Conservation (phyloP, 2,113 vertebrate genomes). For the Piliocolobus tephrosceles region DNA sequence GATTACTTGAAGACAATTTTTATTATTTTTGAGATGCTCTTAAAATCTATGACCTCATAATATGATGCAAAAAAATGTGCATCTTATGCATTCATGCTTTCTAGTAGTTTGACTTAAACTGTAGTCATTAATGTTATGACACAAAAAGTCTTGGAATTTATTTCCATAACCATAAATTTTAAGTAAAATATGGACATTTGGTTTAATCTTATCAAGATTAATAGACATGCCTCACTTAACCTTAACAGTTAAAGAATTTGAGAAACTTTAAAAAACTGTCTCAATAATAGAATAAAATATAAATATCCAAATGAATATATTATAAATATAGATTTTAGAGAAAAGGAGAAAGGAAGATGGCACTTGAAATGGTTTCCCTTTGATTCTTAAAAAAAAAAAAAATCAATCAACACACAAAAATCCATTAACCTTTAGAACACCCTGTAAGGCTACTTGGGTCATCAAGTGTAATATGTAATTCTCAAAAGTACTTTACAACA, state of each 20-base stretch:
- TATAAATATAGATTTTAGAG: no score
- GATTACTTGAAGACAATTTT: neutral
- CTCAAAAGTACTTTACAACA: neutral
- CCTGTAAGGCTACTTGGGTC: neutral
- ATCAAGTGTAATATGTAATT: neutral
- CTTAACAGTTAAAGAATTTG: neutral
- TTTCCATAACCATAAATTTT: neutral
- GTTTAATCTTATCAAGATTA: neutral
- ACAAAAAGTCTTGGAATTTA: neutral
- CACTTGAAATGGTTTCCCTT: neutral
- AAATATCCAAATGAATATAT: neutral
- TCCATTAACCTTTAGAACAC: neutral
- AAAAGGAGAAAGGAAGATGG: no score
- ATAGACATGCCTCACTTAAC: neutral
- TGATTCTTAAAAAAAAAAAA: neutral
- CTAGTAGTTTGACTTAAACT: neutral
- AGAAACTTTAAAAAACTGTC: neutral
- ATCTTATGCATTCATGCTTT: neutral
- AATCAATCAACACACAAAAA: neutral
- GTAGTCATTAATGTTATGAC: neutral
- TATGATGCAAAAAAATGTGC: neutral
- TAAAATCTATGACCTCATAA: neutral
- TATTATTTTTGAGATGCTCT: constrained; percentile 10
- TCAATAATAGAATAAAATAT: neutral
- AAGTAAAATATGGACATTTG: neutral